Base-by-base conservation (phyloP, 2,888 invertebrate genomes). In the Archips xylosteana region DNA sequence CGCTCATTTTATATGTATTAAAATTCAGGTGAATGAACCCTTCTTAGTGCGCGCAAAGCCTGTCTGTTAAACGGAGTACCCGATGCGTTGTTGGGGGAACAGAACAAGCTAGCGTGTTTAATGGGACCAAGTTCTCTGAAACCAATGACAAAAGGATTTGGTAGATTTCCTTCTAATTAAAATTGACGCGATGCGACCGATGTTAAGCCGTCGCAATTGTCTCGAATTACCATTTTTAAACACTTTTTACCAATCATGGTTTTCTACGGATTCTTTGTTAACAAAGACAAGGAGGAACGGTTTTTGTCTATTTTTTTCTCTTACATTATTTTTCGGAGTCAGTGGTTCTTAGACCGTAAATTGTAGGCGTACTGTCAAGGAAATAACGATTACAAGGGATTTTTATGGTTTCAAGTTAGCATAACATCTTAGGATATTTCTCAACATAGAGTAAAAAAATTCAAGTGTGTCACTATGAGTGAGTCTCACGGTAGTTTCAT, bases 121-220 rank as follows among this genome's bases (percentile, higher is more conserved):
- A 75, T 57, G 64, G 59, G 51, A 69, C 70, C 72, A 62, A 69
- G 51, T 73, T 76, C 70, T 12, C 32, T 78, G 76, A 77, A 78
- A 76, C 76, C 77, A 77, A 79, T 78, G 80, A 82, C 81, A 82
- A 86, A 84, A 83, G 81, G 80, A 80, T 82, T 80, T 60, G 76
- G 74, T 57, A 71, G 71, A 74, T 71, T 71, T 79, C 71, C 63
- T 68, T 71, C 76, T 77, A 86, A 88, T 87, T 84, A 84, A 83
- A 85, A 83, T 81, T 79, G 59, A 69, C 60, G 60, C 70, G 70
- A 70, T 74, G 54, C 70, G 32, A 73, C 68, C 63, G 62, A 73
- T 69, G 73, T 73, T 63, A 69, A 69, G 62, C 66, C 42, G 63
- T 23, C 63, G 23, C 62, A 23, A 72, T 72, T 65, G 60, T 49